Conservation (phyloP, 2,888 invertebrate genomes). For the Diarsia dahlii region DNA sequence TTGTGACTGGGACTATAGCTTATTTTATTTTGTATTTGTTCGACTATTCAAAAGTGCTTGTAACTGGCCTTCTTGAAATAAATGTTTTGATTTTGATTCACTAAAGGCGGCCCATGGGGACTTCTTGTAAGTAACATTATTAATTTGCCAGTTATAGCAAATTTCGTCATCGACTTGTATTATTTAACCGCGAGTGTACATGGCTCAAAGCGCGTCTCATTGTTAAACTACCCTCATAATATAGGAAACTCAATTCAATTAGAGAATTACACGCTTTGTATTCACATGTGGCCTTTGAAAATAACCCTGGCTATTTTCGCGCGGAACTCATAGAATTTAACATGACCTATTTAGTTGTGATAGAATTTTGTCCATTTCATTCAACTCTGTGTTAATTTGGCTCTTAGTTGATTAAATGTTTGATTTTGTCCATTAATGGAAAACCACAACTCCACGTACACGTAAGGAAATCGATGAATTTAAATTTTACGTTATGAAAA, state of each 20-base stretch:
- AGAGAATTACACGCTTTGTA: slow-evolving; percentile 6
- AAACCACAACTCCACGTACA: no score
- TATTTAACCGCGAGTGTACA: neutral
- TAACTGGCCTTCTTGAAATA: no score
- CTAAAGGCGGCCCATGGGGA: neutral
- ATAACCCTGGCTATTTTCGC: neutral
- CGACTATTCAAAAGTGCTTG: no score
- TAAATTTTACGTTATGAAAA: slow-evolving; percentile 3
- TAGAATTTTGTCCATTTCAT: neutral
- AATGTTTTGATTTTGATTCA: no score
- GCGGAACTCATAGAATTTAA: slow-evolving; percentile 9
- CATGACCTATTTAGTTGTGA: slow-evolving; percentile 2
- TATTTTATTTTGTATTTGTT: no score
- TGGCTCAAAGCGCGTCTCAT: neutral
- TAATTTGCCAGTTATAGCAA: neutral
- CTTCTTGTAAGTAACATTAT: neutral
- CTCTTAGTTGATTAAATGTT: slow-evolving; percentile 6
- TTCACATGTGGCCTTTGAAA: neutral
- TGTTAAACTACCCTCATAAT: neutral
- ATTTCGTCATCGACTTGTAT: neutral
- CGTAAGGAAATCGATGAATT: neutral
- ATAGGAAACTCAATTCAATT: neutral
- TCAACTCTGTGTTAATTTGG: neutral
- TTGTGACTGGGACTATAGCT: no score
- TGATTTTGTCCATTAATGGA: slow-evolving; percentile 13